Conservation (phyloP, 2,888 invertebrate species). For the Pachymerium ferrugineum region DNA sequence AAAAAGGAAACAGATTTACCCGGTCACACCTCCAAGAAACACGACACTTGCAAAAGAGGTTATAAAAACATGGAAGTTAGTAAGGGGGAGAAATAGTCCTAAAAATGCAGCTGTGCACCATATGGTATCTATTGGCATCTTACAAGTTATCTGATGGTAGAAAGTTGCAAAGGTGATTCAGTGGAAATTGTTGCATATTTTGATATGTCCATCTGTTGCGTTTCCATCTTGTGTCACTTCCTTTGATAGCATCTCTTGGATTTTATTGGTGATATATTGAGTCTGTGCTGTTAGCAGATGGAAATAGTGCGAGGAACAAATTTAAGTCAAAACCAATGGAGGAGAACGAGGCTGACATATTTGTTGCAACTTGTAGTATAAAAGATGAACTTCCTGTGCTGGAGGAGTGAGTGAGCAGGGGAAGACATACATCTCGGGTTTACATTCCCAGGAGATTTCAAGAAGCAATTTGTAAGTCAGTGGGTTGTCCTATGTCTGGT, state of each 20-base stretch:
- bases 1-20: constrained; percentile 1
- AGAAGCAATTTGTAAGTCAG: constrained; percentile 15
- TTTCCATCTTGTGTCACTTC: not conserved
- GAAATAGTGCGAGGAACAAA: not conserved
- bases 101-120: not conserved
- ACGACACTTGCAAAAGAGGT: constrained; percentile 4
- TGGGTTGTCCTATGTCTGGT: not conserved
- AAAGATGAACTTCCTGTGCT: not conserved
- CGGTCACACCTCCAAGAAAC: constrained; percentile 4
- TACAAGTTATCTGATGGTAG: not conserved
- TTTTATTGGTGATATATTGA: constrained; percentile 5
- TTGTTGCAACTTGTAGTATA: not conserved
- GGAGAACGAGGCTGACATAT: constrained; percentile 1
- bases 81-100: not conserved
- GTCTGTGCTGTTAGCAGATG: not conserved
- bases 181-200: constrained; percentile 1
- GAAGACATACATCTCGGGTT: constrained; percentile 9
- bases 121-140: constrained; percentile 7
- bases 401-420: not conserved
- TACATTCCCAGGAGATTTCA: not conserved
- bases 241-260: not conserved
- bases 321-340: constrained; percentile 7
- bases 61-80: constrained; percentile 5
- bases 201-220: constrained; percentile 10
- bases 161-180: not conserved